Base-by-base conservation (phyloP, 2,113 vertebrate genomes). In the Cavia aperea region DNA sequence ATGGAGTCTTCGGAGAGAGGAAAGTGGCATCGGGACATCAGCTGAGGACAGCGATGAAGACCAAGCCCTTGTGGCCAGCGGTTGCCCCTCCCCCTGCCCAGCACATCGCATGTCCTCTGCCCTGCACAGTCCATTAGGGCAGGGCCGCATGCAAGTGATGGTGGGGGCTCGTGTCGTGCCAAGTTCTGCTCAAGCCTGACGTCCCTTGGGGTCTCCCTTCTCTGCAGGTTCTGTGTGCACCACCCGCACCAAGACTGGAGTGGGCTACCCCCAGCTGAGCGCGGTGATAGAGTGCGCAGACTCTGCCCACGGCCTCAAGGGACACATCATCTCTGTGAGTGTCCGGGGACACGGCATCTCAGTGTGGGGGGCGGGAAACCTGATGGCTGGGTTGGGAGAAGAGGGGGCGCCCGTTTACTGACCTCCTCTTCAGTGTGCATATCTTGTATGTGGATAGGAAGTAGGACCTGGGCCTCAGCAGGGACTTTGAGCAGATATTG, bases 311-410 rank as follows among this genome's bases (percentile, higher is more conserved):
- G 68, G n/a, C n/a, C 36, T 72, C 68, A 72, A 23, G 68, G 68
- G 68, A 39, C 68, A 39, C 68, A 39, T 72, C 68, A 99, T 99
- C 97, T 99, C 99, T 9, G 99, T 99, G 96, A 98, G 99, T 98
- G 73, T 93, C 36, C 0, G 0, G 0, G 84, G 81, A 36, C 39
- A 0, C 1, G 49, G 43, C 15, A 1, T 11, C 11, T 29, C 13
- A 54, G 56, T 24, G 54, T 43, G 43, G 33, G 31, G 0, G 2
- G 1, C 1, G 13, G 24, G 54, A 36, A 29, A 26, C 51, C 43
- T 60, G 23, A 49, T 60, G 79, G 10, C 31, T 16, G n/a, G 54
- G 10, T 31, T 46, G 31, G 10, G 19, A 60, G 63, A 12, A 54
- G 51, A 54, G 51, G 7, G 54, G 13, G 14, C 2, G 1, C 60